phyloP scores from a whole-genome alignment of 2,888 invertebrate genomes.

The Pharmacophagus antenor region DNA sequence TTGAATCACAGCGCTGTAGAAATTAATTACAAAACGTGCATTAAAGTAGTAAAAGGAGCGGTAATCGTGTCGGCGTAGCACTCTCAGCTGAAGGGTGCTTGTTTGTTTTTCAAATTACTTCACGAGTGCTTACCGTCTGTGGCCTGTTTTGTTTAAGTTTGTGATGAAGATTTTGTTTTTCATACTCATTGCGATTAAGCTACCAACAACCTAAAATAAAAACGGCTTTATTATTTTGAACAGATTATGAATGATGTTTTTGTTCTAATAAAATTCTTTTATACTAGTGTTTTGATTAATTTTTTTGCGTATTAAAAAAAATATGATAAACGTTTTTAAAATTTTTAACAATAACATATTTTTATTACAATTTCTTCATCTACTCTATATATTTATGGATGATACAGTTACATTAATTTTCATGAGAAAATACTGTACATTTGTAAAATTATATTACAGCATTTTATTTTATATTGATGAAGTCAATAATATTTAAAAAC shows the following conservation, averaged over 20 bases:
- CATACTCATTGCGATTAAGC: conserved; percentile 17
- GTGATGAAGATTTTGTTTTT: conserved; percentile 28
- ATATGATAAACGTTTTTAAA: too few species aligned
- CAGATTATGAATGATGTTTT: neutral
- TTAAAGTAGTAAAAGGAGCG: conserved; percentile 28
- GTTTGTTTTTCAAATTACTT: conserved; percentile 32
- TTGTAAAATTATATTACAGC: too few species aligned
- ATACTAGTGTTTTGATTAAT: neutral
- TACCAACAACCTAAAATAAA: conserved; percentile 4
- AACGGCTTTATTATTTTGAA: neutral
- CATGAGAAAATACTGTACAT: too few species aligned
- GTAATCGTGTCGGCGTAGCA: conserved; percentile 27
- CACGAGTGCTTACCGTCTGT: conserved; percentile 27
- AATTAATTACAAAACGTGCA: conserved; percentile 29
- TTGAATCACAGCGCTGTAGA: conserved; percentile 3
- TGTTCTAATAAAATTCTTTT: too few species aligned
- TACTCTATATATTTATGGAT: too few species aligned
- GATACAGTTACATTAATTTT: too few species aligned
- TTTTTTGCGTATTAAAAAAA: neutral
- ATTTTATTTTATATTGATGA: too few species aligned
- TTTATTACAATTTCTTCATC: too few species aligned
- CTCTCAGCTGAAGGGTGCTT: conserved; percentile 30
- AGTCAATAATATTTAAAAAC: neutral
- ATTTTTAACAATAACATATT: too few species aligned
- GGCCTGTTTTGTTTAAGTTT: conserved; percentile 28